These are phyloP conservation scores for Helostoma temminkii DNA, from an alignment of 2,797 vertebrate genomes.

Conservation along the genomic window DNA sequence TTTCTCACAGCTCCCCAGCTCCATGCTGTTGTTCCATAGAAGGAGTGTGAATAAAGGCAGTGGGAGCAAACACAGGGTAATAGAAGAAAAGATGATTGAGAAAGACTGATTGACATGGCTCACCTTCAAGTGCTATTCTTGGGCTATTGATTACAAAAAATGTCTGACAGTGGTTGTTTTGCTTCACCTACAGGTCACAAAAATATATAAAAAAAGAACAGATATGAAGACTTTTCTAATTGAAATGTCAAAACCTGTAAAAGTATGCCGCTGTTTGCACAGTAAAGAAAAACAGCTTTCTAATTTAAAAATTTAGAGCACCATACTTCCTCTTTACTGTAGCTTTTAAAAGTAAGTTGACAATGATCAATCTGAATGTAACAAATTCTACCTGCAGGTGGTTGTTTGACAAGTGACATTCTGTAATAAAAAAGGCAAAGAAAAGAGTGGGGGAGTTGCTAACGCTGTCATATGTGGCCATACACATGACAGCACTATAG, in stretches of 20 bases:
- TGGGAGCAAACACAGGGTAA: slow-evolving; percentile 34
- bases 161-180: slow-evolving; percentile 20
- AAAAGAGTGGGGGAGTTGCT: no score
- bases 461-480: no score
- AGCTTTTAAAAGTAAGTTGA: slow-evolving; percentile 1
- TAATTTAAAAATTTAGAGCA: neutral
- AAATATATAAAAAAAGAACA: neutral
- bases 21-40: slow-evolving; percentile 38
- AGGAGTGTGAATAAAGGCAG: slow-evolving; percentile 33
- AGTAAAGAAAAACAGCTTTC: neutral
- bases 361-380: neutral
- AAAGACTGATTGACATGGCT: slow-evolving; percentile 44
- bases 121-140: slow-evolving; percentile 36
- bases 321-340: neutral
- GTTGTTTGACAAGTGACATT: no score
- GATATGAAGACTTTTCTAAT: neutral
- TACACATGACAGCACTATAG: no score
- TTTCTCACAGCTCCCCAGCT: slow-evolving; percentile 27
- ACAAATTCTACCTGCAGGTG: no score
- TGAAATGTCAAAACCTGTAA: slow-evolving; percentile 13
- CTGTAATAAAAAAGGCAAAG: no score
- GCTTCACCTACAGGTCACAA: slow-evolving; percentile 16
- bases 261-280: neutral
- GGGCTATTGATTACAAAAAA: slow-evolving; percentile 50
- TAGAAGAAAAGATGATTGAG: slow-evolving; percentile 41